A percentile compares a stretch with the other conserved stretches of the same genome.
Evolutionary conservation across 2,888 invertebrate species (phyloP).

Genomic region (Stramonita haemastoma): DNA sequence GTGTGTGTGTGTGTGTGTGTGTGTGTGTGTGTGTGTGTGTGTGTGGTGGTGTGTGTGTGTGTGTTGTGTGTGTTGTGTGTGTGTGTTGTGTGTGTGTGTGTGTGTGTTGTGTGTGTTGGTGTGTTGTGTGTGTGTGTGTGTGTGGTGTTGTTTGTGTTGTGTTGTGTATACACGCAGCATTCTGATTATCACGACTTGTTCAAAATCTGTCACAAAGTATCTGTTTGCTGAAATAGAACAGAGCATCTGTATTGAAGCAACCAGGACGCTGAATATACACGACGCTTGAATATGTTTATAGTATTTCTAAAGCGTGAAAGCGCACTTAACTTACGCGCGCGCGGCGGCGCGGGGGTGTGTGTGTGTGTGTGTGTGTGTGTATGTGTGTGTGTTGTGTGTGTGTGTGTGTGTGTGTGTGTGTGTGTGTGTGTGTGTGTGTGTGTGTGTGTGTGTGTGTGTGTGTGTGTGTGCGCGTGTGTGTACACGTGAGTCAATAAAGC

Average conservation of each 20-base stretch:
- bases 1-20: neutral
- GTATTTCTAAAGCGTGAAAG: too few relatives aligned
- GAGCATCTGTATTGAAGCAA: too few relatives aligned
- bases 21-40: slow-evolving; percentile 7
- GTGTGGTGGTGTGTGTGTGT: neutral
- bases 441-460: neutral
- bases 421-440: neutral
- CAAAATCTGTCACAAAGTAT: too few relatives aligned
- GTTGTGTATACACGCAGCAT: too few relatives aligned
- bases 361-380: too few relatives aligned
- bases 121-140: neutral
- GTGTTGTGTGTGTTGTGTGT: neutral
- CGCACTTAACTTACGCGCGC: too few relatives aligned
- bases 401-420: neutral
- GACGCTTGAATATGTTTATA: too few relatives aligned
- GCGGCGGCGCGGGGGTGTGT: too few relatives aligned
- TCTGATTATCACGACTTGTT: too few relatives aligned
- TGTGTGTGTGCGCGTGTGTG: neutral
- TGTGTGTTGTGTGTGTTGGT: neutral
- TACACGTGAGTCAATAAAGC: neutral
- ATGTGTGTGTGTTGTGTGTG: too few relatives aligned
- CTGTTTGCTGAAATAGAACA: too few relatives aligned
- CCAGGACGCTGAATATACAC: too few relatives aligned
- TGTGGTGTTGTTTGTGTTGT: neutral
- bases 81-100: neutral